phyloP scores from a whole-genome alignment of 2,888 invertebrate genomes.

The Drosophila aldrichi region DNA sequence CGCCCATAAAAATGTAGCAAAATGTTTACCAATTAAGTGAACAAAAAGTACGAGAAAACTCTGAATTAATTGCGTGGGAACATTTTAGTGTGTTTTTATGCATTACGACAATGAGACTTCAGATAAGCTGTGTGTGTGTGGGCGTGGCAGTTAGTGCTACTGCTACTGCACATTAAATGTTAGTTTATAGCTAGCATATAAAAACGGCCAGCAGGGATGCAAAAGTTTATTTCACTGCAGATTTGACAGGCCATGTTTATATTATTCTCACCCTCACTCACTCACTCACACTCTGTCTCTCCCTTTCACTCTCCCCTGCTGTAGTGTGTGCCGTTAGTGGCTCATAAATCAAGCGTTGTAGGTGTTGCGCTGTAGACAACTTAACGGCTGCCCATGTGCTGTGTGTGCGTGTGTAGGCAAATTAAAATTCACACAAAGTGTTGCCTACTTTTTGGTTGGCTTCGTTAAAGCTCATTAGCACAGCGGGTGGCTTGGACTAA shows the following conservation, averaged over 20 bases:
- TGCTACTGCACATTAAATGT: slow-evolving; percentile 63
- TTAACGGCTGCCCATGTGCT: slow-evolving; percentile 49
- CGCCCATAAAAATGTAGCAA: slow-evolving; percentile 77
- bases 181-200: slow-evolving; percentile 60
- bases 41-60: slow-evolving; percentile 72
- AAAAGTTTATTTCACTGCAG: slow-evolving; percentile 61
- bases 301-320: neutral
- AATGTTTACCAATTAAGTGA: slow-evolving; percentile 81
- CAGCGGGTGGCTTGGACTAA: neutral
- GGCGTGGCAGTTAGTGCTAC: slow-evolving; percentile 32
- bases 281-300: neutral
- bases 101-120: slow-evolving; percentile 64
- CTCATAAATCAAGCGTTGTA: slow-evolving; percentile 69
- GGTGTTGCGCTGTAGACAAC: slow-evolving; percentile 70
- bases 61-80: slow-evolving; percentile 80
- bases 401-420: slow-evolving; percentile 41
- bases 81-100: slow-evolving; percentile 78
- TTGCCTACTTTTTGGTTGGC: slow-evolving; percentile 69
- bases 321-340: slow-evolving; percentile 28
- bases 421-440: slow-evolving; percentile 69
- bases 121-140: slow-evolving; percentile 19
- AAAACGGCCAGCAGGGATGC: slow-evolving; percentile 51
- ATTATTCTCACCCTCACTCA: neutral
- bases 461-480: slow-evolving; percentile 69
- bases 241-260: slow-evolving; percentile 55